Conservation (phyloP, 2,113 vertebrate genomes). For the Carlito syrichta region DNA sequence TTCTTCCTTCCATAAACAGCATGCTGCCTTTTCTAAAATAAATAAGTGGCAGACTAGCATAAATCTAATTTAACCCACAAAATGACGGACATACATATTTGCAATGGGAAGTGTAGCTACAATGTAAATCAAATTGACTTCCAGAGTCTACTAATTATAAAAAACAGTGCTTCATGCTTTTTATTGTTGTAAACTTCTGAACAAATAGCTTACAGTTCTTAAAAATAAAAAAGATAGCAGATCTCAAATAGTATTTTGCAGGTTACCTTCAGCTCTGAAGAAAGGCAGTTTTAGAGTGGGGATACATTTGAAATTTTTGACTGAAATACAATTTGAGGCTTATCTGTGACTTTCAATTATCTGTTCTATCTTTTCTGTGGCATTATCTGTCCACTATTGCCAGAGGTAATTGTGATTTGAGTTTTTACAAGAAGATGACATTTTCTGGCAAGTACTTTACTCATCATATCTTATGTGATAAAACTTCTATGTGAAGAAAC, state of each 20-base stretch:
- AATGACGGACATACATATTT: not conserved
- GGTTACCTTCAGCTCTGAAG: not conserved
- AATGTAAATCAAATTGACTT: not conserved
- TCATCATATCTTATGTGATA: not conserved
- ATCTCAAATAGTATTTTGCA: not conserved
- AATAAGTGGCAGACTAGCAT: not conserved
- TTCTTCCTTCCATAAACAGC: not conserved
- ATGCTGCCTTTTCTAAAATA: not conserved
- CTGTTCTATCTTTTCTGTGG: not conserved
- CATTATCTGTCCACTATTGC: not conserved
- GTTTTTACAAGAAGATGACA: constrained; percentile 26
- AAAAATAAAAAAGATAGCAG: not conserved
- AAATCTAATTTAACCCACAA: not conserved
- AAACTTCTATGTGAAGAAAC: not conserved
- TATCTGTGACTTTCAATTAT: not conserved
- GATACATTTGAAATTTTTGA: not conserved
- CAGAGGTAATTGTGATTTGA: not conserved
- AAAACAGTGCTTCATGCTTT: not conserved
- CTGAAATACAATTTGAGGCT: constrained; percentile 10
- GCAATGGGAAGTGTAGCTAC: not conserved
- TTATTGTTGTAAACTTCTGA: not conserved
- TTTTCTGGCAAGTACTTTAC: not conserved
- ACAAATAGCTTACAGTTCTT: not conserved
- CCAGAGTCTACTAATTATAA: not conserved
- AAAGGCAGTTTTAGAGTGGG: not conserved